A percentile compares a stretch with the other conserved stretches of the same genome.
phyloP scores from a whole-genome alignment of 1,140 invertebrate genomes.

The Heliconius congener region DNA sequence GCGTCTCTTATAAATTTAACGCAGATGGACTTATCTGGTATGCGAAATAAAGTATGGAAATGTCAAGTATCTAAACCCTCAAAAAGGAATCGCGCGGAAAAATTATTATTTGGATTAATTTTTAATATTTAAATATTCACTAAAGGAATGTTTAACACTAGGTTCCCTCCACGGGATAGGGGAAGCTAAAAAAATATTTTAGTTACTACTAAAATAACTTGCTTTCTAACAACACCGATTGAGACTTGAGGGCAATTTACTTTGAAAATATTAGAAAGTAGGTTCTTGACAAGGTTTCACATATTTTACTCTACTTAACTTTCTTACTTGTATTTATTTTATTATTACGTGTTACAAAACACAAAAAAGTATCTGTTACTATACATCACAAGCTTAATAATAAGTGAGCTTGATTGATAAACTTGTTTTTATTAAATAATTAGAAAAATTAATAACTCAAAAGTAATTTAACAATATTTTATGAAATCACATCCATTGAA shows the following conservation, averaged over 20 bases:
- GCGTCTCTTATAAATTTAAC: too few species aligned
- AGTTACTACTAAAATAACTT: not conserved
- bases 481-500: too few species aligned
- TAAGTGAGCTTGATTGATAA: not conserved
- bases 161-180: too few species aligned
- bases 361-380: not conserved
- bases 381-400: conserved; percentile 12
- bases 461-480: too few species aligned
- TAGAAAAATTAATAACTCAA: too few species aligned
- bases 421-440: not conserved
- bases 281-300: not conserved
- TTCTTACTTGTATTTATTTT: not conserved
- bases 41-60: too few species aligned
- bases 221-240: not conserved
- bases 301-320: conserved; percentile 8
- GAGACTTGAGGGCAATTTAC: not conserved
- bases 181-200: not conserved
- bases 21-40: too few species aligned
- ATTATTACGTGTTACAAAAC: not conserved
- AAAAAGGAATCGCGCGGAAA: not conserved
- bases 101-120: not conserved
- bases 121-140: not conserved
- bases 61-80: not conserved
- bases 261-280: not conserved
- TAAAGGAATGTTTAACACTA: too few species aligned